A percentile compares a stretch with the other conserved stretches of the same genome.
These are phyloP conservation scores for Xylocampa areola DNA, from an alignment of 2,888 invertebrate species.

Conservation along the genomic window DNA sequence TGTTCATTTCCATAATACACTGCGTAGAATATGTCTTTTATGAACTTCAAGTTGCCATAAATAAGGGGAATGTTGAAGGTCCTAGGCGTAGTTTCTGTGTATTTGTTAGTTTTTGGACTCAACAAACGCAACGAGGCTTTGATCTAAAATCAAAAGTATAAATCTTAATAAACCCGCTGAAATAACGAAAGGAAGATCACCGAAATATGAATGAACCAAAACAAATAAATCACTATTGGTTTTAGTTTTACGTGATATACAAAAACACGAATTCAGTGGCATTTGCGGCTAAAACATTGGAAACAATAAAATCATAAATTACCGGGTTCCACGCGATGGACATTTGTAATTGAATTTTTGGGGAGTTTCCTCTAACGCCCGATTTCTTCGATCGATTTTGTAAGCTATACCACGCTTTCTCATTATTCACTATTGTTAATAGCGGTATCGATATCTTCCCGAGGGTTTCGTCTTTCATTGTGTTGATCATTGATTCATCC, in stretches of 20 bases:
- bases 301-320: slow-evolving; percentile 48
- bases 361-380: slow-evolving; percentile 79
- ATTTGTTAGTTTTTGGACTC: slow-evolving; percentile 81
- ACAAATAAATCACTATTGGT: slow-evolving; percentile 2
- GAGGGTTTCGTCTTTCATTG: slow-evolving; percentile 71
- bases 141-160: slow-evolving; percentile 70
- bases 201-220: background rate
- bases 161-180: background rate
- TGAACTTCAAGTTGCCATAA: slow-evolving; percentile 81
- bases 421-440: slow-evolving; percentile 79
- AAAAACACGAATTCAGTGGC: slow-evolving; percentile 8
- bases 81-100: slow-evolving; percentile 74
- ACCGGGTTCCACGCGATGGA: slow-evolving; percentile 85
- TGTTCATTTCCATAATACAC: slow-evolving; percentile 77
- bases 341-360: slow-evolving; percentile 82
- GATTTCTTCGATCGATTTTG: slow-evolving; percentile 77
- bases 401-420: slow-evolving; percentile 83
- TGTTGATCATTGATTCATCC: slow-evolving; percentile 77
- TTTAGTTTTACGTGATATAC: background rate
- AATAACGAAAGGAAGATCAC: no score
- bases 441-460: slow-evolving; percentile 83
- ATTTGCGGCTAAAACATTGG: slow-evolving; percentile 24
- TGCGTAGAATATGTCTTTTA: slow-evolving; percentile 77
- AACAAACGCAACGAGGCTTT: slow-evolving; percentile 83
- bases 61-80: slow-evolving; percentile 85